Evolutionary conservation across 2,113 vertebrate genomes (phyloP).

Genomic region (Psettodes erumei): DNA sequence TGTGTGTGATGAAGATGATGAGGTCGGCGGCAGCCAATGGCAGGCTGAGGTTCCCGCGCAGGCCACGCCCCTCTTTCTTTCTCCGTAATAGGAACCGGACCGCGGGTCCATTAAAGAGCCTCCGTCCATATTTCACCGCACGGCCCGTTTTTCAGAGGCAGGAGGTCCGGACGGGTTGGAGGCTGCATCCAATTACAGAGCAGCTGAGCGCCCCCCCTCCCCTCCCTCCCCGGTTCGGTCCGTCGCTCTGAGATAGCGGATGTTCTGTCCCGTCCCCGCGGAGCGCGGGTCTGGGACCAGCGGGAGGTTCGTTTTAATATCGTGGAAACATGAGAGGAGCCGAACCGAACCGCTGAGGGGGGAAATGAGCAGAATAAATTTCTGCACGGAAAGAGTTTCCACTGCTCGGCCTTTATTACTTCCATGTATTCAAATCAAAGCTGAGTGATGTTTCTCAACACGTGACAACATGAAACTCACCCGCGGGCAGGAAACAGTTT

Average conservation of each 20-base stretch:
- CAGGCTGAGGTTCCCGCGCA: constrained; percentile 53
- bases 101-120: constrained; percentile 21
- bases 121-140: constrained; percentile 29
- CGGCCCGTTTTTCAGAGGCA: background rate
- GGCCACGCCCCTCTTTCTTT: constrained; percentile 58
- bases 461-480: no score
- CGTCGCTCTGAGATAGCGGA: background rate
- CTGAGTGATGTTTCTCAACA: no score
- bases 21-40: constrained; percentile 55
- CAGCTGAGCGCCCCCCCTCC: constrained; percentile 15
- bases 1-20: background rate
- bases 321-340: background rate
- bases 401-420: no score
- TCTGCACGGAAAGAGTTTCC: no score
- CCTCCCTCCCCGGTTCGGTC: background rate
- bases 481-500: no score
- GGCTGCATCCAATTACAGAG: constrained; percentile 62
- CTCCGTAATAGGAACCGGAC: background rate
- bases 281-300: no score
- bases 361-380: background rate
- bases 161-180: no score
- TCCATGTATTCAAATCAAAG: no score
- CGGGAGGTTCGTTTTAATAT: background rate
- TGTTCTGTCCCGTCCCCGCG: no score
- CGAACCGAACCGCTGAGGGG: background rate